Conservation (phyloP, 1,140 invertebrate species). For the Neelides sp. region DNA sequence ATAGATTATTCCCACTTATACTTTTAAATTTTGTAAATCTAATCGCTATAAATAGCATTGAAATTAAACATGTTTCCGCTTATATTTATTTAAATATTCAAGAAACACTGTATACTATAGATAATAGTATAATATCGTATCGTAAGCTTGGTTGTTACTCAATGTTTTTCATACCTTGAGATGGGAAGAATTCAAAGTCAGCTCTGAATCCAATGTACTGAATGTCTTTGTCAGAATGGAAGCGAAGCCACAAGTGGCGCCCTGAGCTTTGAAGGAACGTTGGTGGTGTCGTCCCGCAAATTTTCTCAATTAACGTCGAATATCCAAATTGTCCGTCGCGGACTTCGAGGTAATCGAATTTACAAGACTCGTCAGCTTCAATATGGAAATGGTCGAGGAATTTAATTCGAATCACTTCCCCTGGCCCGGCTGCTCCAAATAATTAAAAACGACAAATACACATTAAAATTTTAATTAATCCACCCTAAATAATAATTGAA, state of each 20-base stretch:
- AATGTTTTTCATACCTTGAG: slow-evolving; percentile 30
- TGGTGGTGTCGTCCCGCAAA: slow-evolving; percentile 64
- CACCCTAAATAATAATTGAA: neutral
- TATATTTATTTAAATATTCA: too few species aligned
- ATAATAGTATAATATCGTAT: neutral
- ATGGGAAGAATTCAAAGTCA: slow-evolving; percentile 51
- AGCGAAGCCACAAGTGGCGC: slow-evolving; percentile 66
- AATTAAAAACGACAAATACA: slow-evolving; percentile 6
- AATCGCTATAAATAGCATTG: too few species aligned
- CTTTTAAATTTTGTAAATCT: too few species aligned
- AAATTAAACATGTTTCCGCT: too few species aligned
- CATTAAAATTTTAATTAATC: neutral
- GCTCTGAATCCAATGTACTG: slow-evolving; percentile 70
- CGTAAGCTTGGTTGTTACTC: neutral
- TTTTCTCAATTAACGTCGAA: slow-evolving; percentile 51
- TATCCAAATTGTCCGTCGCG: slow-evolving; percentile 74
- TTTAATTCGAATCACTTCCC: slow-evolving; percentile 60
- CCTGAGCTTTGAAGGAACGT: slow-evolving; percentile 60
- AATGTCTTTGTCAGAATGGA: slow-evolving; percentile 71
- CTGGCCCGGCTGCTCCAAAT: slow-evolving; percentile 54
- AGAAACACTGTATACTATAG: too few species aligned
- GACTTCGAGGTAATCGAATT: slow-evolving; percentile 71
- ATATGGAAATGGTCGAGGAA: slow-evolving; percentile 68
- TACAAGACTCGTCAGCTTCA: slow-evolving; percentile 58
- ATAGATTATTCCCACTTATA: too few species aligned